Base-by-base conservation (phyloP, 2,888 invertebrate species). In the Pandemis cinnamomeana region DNA sequence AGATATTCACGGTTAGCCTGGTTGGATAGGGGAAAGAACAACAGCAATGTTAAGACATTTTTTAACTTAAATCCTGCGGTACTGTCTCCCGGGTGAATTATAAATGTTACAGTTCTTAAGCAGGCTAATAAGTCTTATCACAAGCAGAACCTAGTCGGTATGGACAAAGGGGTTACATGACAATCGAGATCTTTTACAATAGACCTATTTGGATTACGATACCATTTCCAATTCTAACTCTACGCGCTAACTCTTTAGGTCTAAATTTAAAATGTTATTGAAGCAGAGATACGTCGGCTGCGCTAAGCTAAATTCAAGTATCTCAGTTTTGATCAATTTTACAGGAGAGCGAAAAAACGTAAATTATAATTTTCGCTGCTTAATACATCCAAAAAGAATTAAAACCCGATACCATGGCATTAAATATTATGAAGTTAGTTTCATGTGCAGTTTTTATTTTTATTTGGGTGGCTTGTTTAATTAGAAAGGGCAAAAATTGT, bases 91-190 rank as follows among this genome's bases (percentile, higher is more conserved):
- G n/a, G 44, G 58, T 71, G 66, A 71, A 71, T 66, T 60, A 48
- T 27, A 4, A 58, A 11, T 66, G 64, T 48, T 48, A 71, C 66
- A 71, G 64, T 48, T 46, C 27, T 58, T 66, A 60, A 71, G 41
- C 58, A 71, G 58, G 20, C 66, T 71, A 71, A 66, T 71, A 55
- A 48, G 20, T 20, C 53, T 53, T 5, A 51, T 51, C 51, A 27
- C 0, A 27, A 58, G 27, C 27, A 27, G 41, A 5, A 13, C 41
- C 27, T 27, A 60, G 67, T 27, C 44, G 15, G 5, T n/a, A 20
- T 20, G 15, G 46, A 71, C 64, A 58, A 55, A 58, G 71, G 63
- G 55, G 63, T 63, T 70, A 63, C 55, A 71, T 71, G 58, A 58
- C 58, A 58, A 27, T 58, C 27, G 10, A 11, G 11, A 7, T 8